Conservation (phyloP, 1,140 invertebrate genomes). For the Drosophila quadrilineata region DNA sequence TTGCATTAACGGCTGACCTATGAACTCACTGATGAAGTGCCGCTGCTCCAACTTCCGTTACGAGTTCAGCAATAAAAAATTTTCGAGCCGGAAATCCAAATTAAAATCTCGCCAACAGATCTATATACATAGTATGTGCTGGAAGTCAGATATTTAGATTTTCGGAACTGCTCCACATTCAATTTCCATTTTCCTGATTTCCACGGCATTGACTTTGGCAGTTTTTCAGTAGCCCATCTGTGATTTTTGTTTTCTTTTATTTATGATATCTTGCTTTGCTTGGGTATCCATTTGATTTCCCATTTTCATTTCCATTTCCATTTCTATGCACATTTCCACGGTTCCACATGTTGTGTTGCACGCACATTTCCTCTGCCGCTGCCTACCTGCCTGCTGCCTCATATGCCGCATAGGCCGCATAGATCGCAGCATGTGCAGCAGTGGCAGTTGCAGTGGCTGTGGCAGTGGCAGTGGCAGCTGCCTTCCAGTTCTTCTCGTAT, state of each 20-base stretch:
- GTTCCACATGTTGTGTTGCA: slow-evolving; percentile 64
- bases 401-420: too few relatives aligned
- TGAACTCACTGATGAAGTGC: slow-evolving; percentile 13
- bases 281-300: neutral
- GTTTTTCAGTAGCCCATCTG: neutral
- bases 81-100: slow-evolving; percentile 14
- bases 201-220: slow-evolving; percentile 33
- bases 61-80: neutral
- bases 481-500: slow-evolving; percentile 32
- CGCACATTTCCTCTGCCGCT: slow-evolving; percentile 35
- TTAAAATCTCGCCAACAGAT: slow-evolving; percentile 12
- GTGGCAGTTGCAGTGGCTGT: neutral
- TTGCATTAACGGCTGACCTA: slow-evolving; percentile 29
- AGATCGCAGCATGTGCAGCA: slow-evolving; percentile 39
- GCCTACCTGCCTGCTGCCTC: slow-evolving; percentile 42
- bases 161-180: slow-evolving; percentile 26
- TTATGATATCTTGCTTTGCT: too few relatives aligned
- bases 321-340: slow-evolving; percentile 43
- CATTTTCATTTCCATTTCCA: slow-evolving; percentile 19
- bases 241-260: neutral
- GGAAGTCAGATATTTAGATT: slow-evolving; percentile 10
- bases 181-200: too few relatives aligned
- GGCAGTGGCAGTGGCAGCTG: slow-evolving; percentile 14
- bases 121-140: too few relatives aligned
- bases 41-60: slow-evolving; percentile 26